phyloP scores from a whole-genome alignment of 1,140 invertebrate genomes.

The Homarus americanus region DNA sequence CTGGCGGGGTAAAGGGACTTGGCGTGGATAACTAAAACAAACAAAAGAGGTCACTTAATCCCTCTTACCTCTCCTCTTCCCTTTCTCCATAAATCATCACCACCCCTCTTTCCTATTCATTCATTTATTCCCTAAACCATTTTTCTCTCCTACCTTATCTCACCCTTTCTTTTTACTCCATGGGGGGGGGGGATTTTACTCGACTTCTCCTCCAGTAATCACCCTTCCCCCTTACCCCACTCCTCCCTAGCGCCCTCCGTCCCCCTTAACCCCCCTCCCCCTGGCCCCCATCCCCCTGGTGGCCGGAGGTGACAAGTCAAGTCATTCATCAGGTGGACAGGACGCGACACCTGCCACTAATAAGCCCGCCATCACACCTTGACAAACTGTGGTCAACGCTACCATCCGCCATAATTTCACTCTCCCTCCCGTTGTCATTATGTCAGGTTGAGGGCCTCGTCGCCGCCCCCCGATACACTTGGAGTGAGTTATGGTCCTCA shows the following conservation, averaged over 20 bases:
- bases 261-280: neutral
- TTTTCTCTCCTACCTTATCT: too few relatives aligned
- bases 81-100: too few relatives aligned
- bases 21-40: too few relatives aligned
- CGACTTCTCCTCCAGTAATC: too few relatives aligned
- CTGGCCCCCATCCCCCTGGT: neutral
- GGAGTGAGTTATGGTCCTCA: too few relatives aligned
- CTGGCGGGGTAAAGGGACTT: too few relatives aligned
- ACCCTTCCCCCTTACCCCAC: neutral
- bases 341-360: neutral
- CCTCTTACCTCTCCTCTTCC: too few relatives aligned
- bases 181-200: too few relatives aligned
- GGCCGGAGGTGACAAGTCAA: neutral
- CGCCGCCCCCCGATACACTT: neutral
- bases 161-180: too few relatives aligned
- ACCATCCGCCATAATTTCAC: slow-evolving; percentile 2
- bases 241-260: neutral
- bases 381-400: neutral
- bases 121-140: too few relatives aligned
- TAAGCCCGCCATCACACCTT: neutral
- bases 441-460: neutral
- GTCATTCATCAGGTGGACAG: neutral
- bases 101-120: too few relatives aligned
- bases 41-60: too few relatives aligned
- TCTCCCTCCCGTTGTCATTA: neutral